Conservation (phyloP, 2,797 vertebrate species). For the Geotria australis region DNA sequence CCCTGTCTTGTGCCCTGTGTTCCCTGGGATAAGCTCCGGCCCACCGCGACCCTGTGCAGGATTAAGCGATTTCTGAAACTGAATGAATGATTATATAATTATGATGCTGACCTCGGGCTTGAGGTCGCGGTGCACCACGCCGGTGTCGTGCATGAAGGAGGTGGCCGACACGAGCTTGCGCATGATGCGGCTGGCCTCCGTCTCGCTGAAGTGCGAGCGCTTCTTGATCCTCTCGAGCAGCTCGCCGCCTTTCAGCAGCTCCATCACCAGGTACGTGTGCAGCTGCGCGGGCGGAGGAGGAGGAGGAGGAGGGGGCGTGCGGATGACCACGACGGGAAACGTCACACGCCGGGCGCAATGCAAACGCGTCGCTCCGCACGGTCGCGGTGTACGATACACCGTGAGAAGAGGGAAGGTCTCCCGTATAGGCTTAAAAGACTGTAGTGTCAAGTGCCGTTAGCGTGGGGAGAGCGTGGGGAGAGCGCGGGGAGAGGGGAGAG, state of each 20-base stretch:
- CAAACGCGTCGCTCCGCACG: too few species aligned
- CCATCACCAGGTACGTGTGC: constrained; percentile 61
- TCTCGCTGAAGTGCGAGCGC: constrained; percentile 56
- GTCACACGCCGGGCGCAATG: too few species aligned
- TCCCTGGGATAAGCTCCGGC: too few species aligned
- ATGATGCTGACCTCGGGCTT: constrained; percentile 74
- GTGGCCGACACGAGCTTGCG: constrained; percentile 49
- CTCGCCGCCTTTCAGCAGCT: constrained; percentile 47
- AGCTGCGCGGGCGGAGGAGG: constrained; percentile 13
- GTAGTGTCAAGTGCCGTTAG: too few species aligned
- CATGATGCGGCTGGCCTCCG: constrained; percentile 52
- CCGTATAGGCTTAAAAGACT: too few species aligned
- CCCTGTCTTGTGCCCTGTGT: too few species aligned
- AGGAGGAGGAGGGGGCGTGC: neutral
- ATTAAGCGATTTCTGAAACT: too few species aligned
- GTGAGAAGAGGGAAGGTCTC: too few species aligned
- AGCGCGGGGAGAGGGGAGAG: neutral
- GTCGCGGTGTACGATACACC: too few species aligned
- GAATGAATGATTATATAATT: too few species aligned
- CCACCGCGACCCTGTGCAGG: too few species aligned
- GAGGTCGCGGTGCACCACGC: constrained; percentile 60
- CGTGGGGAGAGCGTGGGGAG: neutral
- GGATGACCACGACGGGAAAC: neutral
- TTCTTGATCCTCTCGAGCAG: constrained; percentile 46
- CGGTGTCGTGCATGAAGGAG: constrained; percentile 61